Percentiles rank a stretch among this genome's conserved stretches.
These are phyloP conservation scores for Cotesia chilonis DNA, from an alignment of 1,140 invertebrate species.

Conservation along the genomic window DNA sequence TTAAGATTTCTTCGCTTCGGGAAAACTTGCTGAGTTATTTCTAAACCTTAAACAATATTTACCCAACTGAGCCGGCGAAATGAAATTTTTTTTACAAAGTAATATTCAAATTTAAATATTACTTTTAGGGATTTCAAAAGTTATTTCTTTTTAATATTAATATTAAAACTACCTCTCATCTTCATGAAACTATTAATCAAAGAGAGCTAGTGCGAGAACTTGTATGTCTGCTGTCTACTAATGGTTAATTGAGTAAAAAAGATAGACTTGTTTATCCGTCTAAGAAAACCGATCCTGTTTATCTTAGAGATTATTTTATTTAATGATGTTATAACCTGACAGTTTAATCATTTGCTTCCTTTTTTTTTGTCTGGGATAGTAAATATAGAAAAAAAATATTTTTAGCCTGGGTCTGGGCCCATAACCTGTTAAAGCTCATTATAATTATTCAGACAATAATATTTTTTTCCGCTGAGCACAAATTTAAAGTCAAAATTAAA, in stretches of 20 bases:
- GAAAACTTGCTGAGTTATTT: neutral
- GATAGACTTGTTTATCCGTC: neutral
- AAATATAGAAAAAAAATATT: too few relatives aligned
- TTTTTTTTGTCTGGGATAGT: too few relatives aligned
- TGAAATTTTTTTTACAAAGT: conserved; percentile 9
- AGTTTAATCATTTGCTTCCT: neutral
- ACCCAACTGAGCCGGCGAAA: conserved; percentile 14
- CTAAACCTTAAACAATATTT: conserved; percentile 21
- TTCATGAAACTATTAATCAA: neutral
- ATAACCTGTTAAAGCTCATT: too few relatives aligned
- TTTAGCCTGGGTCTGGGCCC: too few relatives aligned
- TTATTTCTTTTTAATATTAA: neutral
- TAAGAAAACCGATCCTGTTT: conserved; percentile 13
- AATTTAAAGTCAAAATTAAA: too few relatives aligned
- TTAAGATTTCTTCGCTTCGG: conserved; percentile 1
- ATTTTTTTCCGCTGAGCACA: too few relatives aligned
- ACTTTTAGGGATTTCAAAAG: conserved; percentile 4
- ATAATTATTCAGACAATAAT: too few relatives aligned
- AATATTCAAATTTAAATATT: neutral
- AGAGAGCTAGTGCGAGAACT: neutral
- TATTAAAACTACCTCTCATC: neutral
- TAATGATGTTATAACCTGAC: neutral
- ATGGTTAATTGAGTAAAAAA: conserved; percentile 15
- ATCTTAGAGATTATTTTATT: conserved; percentile 18
- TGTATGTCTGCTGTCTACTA: neutral